These are phyloP conservation scores for Muntiacus reevesi DNA, from an alignment of 2,113 vertebrate genomes.

Conservation along the genomic window DNA sequence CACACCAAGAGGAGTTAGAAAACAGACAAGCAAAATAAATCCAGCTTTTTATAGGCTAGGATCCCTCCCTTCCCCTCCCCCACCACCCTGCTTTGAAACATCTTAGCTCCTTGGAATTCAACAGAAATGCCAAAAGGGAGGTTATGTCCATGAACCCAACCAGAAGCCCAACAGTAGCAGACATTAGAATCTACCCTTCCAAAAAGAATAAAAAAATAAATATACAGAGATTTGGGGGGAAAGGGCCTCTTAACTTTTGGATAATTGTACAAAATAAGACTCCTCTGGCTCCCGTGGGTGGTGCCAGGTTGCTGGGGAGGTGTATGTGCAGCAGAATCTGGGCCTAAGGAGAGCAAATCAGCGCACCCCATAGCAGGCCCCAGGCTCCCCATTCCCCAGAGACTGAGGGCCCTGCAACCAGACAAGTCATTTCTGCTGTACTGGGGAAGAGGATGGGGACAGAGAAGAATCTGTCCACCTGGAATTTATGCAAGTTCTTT, in stretches of 20 bases:
- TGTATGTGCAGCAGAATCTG: not conserved
- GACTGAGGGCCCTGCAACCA: not conserved
- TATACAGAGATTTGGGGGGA: not conserved
- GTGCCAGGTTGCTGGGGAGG: not conserved
- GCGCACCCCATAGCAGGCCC: too few species aligned
- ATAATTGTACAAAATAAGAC: constrained; percentile 5
- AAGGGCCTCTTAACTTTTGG: not conserved
- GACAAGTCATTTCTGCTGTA: not conserved
- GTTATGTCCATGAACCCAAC: not conserved
- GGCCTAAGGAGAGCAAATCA: not conserved
- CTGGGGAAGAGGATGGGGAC: not conserved
- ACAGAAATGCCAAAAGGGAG: not conserved
- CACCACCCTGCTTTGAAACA: not conserved
- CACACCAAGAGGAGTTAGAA: constrained; percentile 23
- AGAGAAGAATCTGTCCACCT: not conserved
- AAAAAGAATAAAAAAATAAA: not conserved
- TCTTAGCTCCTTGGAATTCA: constrained; percentile 17
- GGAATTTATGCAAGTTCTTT: not conserved
- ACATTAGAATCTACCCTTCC: constrained; percentile 37
- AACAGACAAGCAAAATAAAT: constrained; percentile 18
- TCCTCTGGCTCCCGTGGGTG: not conserved
- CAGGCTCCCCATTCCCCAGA: not conserved
- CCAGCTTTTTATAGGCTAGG: not conserved
- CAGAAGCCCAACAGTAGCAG: not conserved
- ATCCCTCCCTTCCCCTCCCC: not conserved